These are phyloP conservation scores for Eupithecia centaureata DNA, from an alignment of 2,888 invertebrate species.

Conservation along the genomic window DNA sequence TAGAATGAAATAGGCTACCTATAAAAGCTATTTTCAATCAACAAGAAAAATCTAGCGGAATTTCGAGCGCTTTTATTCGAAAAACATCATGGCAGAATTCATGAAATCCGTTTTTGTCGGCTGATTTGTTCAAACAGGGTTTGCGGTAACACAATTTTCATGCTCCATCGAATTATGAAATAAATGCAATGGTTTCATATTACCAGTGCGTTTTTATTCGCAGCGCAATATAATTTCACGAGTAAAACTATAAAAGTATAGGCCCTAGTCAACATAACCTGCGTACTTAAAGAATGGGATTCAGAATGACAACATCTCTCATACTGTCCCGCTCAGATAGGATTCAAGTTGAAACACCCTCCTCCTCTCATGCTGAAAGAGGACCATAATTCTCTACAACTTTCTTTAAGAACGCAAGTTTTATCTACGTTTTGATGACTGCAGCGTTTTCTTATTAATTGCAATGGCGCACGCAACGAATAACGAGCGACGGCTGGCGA, in stretches of 20 bases:
- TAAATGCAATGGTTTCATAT: neutral
- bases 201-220: neutral
- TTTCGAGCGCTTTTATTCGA: neutral
- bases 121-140: neutral
- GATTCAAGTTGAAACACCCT: no score
- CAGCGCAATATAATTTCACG: neutral
- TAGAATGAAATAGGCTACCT: neutral
- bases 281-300: no score
- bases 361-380: no score
- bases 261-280: no score
- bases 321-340: no score
- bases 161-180: neutral
- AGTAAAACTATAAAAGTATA: no score
- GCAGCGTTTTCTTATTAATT: neutral
- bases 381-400: no score
- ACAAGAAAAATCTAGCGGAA: neutral
- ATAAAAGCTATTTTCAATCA: neutral
- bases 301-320: no score
- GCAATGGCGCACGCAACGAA: neutral
- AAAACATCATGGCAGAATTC: neutral
- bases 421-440: neutral
- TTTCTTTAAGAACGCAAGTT: no score
- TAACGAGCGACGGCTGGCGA: neutral
- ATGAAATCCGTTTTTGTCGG: neutral
- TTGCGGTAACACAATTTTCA: neutral